A percentile compares a stretch with the other conserved stretches of the same genome.
These are phyloP conservation scores for Synanthedon andrenaeformis DNA, from an alignment of 2,888 invertebrate species.

Conservation along the genomic window DNA sequence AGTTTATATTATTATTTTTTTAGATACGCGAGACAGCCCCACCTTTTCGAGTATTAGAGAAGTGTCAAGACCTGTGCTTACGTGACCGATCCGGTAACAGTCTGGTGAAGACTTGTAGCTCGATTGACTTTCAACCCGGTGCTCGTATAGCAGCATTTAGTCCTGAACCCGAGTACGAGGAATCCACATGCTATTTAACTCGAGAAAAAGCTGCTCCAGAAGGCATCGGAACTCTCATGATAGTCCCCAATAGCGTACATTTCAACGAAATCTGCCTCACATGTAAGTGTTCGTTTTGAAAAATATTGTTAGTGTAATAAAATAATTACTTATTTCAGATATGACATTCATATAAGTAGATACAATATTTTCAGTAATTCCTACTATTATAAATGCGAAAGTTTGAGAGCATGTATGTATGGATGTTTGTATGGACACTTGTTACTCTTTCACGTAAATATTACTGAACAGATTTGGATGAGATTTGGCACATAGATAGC, in stretches of 20 bases:
- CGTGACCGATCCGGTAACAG: conserved; percentile 86
- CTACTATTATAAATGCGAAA: no score
- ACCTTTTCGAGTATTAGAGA: conserved; percentile 88
- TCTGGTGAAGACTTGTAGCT: conserved; percentile 85
- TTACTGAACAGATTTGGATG: no score
- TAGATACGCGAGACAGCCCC: conserved; percentile 84
- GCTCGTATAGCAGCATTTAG: conserved; percentile 86
- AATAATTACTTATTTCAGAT: conserved; percentile 8
- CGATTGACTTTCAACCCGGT: conserved; percentile 92
- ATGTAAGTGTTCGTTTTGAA: conserved; percentile 72
- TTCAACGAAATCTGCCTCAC: conserved; percentile 91
- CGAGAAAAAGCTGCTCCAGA: conserved; percentile 89
- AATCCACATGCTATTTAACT: conserved; percentile 88
- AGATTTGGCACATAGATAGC: no score
- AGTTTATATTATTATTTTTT: no score
- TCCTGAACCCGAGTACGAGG: conserved; percentile 86
- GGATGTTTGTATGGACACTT: no score
- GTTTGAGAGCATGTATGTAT: no score
- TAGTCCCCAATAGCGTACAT: conserved; percentile 89
- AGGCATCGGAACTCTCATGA: conserved; percentile 89
- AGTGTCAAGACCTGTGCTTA: conserved; percentile 88
- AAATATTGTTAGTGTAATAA: not conserved
- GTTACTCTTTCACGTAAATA: no score
- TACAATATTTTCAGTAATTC: no score
- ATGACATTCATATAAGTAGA: no score